Conservation (phyloP, 2,113 vertebrate genomes). For the Carassius auratus region DNA sequence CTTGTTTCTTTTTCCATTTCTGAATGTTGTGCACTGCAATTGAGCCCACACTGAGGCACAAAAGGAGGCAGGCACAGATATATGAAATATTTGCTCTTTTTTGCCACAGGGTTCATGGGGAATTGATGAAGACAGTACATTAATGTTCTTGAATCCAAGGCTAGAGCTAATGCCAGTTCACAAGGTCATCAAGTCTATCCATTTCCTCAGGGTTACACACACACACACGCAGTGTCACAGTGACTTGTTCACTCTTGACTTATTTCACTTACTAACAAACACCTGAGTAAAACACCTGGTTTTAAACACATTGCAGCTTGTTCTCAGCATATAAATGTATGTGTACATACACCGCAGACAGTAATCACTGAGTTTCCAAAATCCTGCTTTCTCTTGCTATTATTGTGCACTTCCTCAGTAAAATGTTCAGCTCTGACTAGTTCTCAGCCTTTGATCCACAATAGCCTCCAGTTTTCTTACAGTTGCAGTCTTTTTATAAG, state of each 20-base stretch:
- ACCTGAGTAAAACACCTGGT: not conserved
- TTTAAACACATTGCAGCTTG: not conserved
- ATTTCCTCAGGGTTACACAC: not conserved
- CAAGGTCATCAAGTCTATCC: not conserved
- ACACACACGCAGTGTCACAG: not conserved
- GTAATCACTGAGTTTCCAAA: not conserved
- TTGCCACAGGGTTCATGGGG: constrained; percentile 6
- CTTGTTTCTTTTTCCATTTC: not conserved
- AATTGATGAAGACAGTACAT: constrained; percentile 24
- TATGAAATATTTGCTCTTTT: not conserved
- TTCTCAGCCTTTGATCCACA: constrained; percentile 48
- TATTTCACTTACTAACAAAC: not conserved
- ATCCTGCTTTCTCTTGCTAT: not conserved
- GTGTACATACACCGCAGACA: not conserved
- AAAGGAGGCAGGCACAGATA: not conserved
- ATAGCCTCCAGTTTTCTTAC: constrained; percentile 12
- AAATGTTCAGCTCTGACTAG: constrained; percentile 28
- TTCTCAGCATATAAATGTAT: not conserved
- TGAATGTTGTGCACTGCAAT: not conserved
- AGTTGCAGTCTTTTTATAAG: not conserved
- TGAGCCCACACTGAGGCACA: not conserved
- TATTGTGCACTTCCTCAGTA: not conserved
- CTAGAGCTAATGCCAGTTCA: constrained; percentile 3
- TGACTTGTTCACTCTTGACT: not conserved
- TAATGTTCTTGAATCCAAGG: constrained; percentile 10